phyloP scores from a whole-genome alignment of 1,140 invertebrate genomes.

The Eueides isabella region DNA sequence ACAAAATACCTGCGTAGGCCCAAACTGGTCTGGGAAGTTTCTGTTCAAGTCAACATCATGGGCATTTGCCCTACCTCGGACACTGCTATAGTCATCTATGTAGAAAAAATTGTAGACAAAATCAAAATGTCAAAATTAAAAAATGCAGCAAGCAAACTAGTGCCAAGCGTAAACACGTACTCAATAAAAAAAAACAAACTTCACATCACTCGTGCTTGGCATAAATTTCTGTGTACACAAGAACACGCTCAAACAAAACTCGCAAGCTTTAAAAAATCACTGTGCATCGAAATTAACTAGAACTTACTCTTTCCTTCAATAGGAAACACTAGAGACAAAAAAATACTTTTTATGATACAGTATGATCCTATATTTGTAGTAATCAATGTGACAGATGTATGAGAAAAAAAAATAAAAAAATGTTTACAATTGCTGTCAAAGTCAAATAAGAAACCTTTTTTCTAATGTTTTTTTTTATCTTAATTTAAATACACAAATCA shows the following conservation, averaged over 20 bases:
- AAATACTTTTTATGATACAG: background rate
- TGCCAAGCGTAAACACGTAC: background rate
- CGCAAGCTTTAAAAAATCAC: background rate
- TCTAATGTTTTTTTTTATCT: background rate
- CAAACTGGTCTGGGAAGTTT: conserved; percentile 97
- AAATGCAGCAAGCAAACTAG: background rate
- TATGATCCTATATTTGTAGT: too few species aligned
- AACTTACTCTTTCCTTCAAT: background rate
- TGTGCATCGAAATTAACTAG: background rate
- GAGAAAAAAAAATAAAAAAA: background rate
- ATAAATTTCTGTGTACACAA: background rate
- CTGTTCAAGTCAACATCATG: conserved; percentile 95
- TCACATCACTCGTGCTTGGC: background rate
- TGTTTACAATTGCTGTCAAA: background rate
- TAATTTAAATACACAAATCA: background rate
- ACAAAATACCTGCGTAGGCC: conserved; percentile 83
- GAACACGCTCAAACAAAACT: background rate
- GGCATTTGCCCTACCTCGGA: conserved; percentile 90
- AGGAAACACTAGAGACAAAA: background rate
- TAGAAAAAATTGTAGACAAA: background rate
- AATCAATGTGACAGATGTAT: too few species aligned
- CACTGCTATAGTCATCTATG: conserved; percentile 86
- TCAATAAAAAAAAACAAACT: background rate
- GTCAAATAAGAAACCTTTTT: background rate
- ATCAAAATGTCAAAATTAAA: background rate